phyloP scores from a whole-genome alignment of 2,797 vertebrate species.

The Pitangus sulphuratus region DNA sequence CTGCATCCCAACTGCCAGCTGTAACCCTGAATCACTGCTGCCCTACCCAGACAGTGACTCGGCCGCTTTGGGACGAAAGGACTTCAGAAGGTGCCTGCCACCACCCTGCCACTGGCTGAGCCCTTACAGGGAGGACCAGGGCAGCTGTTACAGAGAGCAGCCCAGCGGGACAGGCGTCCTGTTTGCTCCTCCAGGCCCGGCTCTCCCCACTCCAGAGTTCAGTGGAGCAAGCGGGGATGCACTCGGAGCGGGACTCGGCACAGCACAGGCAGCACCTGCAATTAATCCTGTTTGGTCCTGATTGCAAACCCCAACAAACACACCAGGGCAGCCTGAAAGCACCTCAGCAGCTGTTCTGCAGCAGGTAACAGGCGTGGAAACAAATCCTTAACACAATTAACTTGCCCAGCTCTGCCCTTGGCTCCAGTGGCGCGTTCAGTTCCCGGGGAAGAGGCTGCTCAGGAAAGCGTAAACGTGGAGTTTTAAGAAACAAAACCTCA shows the following conservation, averaged over 20 bases:
- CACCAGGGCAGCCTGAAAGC: not conserved
- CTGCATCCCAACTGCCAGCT: not conserved
- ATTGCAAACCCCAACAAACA: slow-evolving; percentile 48
- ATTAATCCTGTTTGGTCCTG: slow-evolving; percentile 27
- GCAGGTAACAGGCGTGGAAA: slow-evolving; percentile 2
- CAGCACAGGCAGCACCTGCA: slow-evolving; percentile 21
- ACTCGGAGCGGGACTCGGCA: not conserved
- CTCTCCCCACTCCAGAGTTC: not conserved
- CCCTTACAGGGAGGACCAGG: not conserved
- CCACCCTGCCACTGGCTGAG: not conserved
- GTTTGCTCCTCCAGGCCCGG: rapidly evolving
- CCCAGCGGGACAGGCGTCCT: not conserved
- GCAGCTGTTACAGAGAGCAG: not conserved
- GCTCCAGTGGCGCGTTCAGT: not conserved
- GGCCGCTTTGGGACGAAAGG: not conserved
- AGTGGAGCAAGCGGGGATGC: slow-evolving; percentile 16
- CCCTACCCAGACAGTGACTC: not conserved
- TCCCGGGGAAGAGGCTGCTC: not conserved
- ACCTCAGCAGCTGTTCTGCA: not conserved
- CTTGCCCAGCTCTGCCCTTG: not conserved
- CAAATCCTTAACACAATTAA: not conserved
- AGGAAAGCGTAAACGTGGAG: rapidly evolving
- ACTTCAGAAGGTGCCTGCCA: too few relatives aligned
- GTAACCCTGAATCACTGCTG: not conserved
- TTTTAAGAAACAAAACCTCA: not conserved